Evolutionary conservation across 2,113 vertebrate species (phyloP).

Genomic region (Gymnocephalus cernua): DNA sequence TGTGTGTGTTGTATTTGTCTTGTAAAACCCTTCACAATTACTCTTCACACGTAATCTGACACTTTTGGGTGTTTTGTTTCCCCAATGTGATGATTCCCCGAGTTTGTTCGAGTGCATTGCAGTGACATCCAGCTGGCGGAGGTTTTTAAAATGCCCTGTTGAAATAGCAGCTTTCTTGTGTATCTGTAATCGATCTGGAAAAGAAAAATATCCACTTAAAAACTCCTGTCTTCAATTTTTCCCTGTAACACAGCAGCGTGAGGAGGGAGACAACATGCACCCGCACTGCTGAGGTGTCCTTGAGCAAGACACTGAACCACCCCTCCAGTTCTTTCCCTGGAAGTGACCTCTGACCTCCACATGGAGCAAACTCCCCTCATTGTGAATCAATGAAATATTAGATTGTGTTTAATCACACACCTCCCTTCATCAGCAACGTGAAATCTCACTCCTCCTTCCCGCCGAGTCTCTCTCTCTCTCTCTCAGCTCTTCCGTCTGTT

Average conservation of each 20-base stretch:
- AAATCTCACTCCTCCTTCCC: not conserved
- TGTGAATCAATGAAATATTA: not conserved
- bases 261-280: not conserved
- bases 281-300: conserved; percentile 11
- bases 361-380: not conserved
- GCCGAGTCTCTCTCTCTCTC: not conserved
- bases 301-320: conserved; percentile 2
- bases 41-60: too few species aligned
- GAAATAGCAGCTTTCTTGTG: not conserved
- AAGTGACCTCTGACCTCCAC: conserved; percentile 20
- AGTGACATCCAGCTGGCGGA: not conserved
- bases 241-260: not conserved
- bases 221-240: not conserved
- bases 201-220: not conserved
- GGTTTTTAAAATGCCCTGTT: not conserved
- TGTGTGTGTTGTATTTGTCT: too few species aligned
- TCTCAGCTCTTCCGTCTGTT: not conserved
- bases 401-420: not conserved
- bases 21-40: too few species aligned
- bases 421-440: not conserved
- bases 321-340: not conserved
- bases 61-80: too few species aligned
- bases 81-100: too few species aligned
- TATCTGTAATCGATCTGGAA: not conserved
- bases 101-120: too few species aligned